Percentiles rank a stretch among this genome's conserved stretches.
phyloP scores from a whole-genome alignment of 2,888 invertebrate species.

The Lottia scabra region DNA sequence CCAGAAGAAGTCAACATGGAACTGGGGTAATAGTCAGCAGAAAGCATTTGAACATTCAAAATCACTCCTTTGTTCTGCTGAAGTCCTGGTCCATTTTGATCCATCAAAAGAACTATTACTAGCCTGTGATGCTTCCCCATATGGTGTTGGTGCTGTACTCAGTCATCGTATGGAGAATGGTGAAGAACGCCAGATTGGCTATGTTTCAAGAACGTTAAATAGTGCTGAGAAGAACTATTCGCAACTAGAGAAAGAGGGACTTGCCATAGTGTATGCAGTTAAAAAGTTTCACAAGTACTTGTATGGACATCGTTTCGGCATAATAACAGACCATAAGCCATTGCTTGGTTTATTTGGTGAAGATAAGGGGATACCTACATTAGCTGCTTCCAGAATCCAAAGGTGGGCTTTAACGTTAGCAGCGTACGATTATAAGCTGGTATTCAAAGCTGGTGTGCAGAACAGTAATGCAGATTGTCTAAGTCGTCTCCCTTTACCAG shows the following conservation, averaged over 20 bases:
- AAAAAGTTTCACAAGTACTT: neutral
- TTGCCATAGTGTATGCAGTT: neutral
- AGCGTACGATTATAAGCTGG: neutral
- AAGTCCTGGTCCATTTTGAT: constrained; percentile 48
- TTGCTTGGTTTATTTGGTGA: constrained; percentile 8
- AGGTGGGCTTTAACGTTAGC: neutral
- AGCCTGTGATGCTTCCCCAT: constrained; percentile 64
- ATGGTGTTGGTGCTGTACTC: constrained; percentile 52
- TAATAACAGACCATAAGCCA: constrained; percentile 14
- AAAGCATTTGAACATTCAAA: constrained; percentile 36
- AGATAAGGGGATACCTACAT: neutral
- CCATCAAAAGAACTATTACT: constrained; percentile 49
- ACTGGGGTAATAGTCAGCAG: constrained; percentile 19
- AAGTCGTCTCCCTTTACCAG: constrained; percentile 5
- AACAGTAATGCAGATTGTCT: constrained; percentile 10
- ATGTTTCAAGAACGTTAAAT: constrained; percentile 18
- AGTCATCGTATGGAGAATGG: constrained; percentile 17
- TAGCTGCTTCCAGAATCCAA: neutral
- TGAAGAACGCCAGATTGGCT: constrained; percentile 18
- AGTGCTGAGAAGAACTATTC: neutral
- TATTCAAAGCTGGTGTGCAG: no score
- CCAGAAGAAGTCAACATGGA: constrained; percentile 35
- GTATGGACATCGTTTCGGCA: neutral
- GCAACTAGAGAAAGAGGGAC: neutral
- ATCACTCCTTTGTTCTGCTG: constrained; percentile 25